Base-by-base conservation (phyloP, 30 jellyfish, hydroid and myxozoan species). In the Catostylus mosaicus region DNA sequence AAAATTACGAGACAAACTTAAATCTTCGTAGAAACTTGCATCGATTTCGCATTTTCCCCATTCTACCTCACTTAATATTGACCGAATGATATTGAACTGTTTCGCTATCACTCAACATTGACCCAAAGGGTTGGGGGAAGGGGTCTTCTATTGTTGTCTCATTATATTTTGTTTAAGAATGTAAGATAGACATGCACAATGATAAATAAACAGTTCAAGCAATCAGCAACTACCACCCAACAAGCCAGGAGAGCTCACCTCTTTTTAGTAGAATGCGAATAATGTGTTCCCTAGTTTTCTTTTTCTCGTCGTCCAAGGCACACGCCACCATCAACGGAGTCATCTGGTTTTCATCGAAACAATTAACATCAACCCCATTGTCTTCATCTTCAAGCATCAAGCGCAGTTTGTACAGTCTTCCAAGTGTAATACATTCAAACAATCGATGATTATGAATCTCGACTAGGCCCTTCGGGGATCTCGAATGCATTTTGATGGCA, bases 311-410 rank as follows among this genome's bases (percentile, higher is more conserved):
- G 33, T 81, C 89, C 40, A 89, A 18, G 22, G 70, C 30, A 38
- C 97, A 89, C 18, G 90, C 97, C n/a, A 73, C 79, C 82, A 76
- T 67, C 26, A 89, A 75, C 0, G 94, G 95, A 9, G 88, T 67
- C 45, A 68, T 38, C 16, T 84, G 93, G 37, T 74, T 73, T 33
- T 57, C 70, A 34, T 76, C 88, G 20, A 54, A 10, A 32, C 77
- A 45, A 45, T 84, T 62, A 0, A 84, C 56, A 31, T 84, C 77
- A 23, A 84, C 66, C 7, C 43, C 66, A 50, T 43, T 59, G 22
- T 32, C 72, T 46, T 50, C 81, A 43, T 71, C 82, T 22, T 84
- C 94, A 30, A 84, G 59, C 36, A 84, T 27, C 30, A 50, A 27
- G 23, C 85, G 84, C 16, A 84, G 30, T 73, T 84, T 84, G 77